Conservation (phyloP, 2,113 vertebrate genomes). For the Stomatorhinus ivindoensis region DNA sequence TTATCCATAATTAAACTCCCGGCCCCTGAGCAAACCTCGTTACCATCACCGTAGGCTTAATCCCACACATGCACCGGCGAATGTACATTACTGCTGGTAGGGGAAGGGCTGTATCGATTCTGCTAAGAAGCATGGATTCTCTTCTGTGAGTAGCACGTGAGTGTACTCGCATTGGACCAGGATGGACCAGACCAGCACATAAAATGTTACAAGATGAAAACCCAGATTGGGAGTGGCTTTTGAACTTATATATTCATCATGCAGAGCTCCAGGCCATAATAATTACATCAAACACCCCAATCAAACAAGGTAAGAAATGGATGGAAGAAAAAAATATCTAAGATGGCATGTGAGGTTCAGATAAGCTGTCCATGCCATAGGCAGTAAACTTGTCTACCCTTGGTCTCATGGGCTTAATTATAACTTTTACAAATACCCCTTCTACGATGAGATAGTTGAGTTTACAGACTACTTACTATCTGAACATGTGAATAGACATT, state of each 20-base stretch:
- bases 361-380: not conserved
- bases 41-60: not conserved
- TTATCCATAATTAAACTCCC: conserved; percentile 4
- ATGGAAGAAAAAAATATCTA: not conserved
- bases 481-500: not conserved
- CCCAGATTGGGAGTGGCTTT: not conserved
- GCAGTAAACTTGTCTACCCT: not conserved
- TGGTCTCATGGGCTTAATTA: not conserved
- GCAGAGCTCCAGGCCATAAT: not conserved
- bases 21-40: not conserved
- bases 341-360: not conserved
- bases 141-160: not conserved
- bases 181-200: not conserved
- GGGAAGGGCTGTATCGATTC: not conserved
- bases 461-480: not conserved
- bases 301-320: not conserved
- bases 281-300: not conserved
- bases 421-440: not conserved
- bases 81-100: not conserved
- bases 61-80: not conserved
- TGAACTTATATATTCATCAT: not conserved
- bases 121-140: not conserved
- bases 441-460: not conserved
- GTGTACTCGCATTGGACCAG: not conserved
- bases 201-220: not conserved